Evolutionary conservation across 2,113 vertebrate genomes (phyloP).

Genomic region (Sapajus apella): DNA sequence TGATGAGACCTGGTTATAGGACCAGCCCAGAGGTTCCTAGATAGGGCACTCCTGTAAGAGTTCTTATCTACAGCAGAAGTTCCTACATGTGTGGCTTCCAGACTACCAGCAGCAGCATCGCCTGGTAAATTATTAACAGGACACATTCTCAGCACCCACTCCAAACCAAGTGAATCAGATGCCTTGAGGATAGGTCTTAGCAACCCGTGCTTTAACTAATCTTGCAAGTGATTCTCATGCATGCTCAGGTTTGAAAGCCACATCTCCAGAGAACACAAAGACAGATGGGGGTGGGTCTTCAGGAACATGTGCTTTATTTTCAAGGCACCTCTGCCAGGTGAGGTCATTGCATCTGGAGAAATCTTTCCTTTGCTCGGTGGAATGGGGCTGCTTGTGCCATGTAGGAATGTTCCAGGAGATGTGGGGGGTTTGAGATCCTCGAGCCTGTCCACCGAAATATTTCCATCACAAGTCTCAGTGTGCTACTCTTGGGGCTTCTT

Average conservation of each 20-base stretch:
- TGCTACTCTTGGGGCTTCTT: background rate
- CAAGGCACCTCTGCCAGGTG: background rate
- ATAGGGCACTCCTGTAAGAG: background rate
- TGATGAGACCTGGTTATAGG: background rate
- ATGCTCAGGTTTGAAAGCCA: background rate
- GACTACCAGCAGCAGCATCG: background rate
- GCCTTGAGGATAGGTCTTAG: background rate
- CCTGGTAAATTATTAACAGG: background rate
- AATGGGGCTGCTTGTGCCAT: background rate
- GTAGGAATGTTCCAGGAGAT: background rate
- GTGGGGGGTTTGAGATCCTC: too few species aligned
- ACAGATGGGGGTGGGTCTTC: background rate
- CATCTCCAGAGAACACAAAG: background rate
- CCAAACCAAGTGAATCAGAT: background rate
- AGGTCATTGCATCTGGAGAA: background rate
- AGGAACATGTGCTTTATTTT: background rate
- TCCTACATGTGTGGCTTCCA: background rate
- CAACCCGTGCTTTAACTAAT: background rate
- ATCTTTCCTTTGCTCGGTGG: too few species aligned
- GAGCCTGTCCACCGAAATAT: rapidly evolving
- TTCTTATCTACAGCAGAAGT: background rate
- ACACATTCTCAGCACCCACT: background rate
- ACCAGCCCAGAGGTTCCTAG: background rate
- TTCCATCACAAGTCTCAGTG: background rate
- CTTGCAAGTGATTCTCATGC: background rate